phyloP scores from a whole-genome alignment of 2,113 vertebrate species.

The Pomatorhinus ruficollis region DNA sequence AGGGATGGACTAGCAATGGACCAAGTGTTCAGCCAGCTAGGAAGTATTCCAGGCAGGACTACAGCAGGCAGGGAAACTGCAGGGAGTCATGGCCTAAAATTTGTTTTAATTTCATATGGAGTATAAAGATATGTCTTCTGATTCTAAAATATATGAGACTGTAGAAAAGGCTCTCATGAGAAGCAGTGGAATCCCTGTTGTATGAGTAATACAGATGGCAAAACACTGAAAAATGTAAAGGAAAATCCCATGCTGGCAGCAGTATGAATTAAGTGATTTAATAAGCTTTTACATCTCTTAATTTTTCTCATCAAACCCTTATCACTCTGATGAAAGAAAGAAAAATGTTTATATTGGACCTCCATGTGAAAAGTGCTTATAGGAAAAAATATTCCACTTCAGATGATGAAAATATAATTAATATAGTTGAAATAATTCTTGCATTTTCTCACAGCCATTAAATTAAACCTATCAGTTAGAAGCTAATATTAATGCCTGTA shows the following conservation, averaged over 20 bases:
- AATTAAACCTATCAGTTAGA: not conserved
- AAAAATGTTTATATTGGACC: constrained; percentile 28
- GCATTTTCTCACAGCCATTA: constrained; percentile 25
- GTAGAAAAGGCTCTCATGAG: constrained; percentile 3
- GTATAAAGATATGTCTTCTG: not conserved
- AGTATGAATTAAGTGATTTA: constrained; percentile 7
- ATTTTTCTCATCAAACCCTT: constrained; percentile 14
- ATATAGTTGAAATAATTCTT: constrained; percentile 30
- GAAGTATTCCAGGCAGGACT: not conserved
- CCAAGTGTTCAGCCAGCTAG: not conserved
- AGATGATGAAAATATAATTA: constrained; percentile 26
- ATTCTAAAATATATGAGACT: not conserved
- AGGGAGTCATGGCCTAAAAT: not conserved
- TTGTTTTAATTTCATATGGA: not conserved
- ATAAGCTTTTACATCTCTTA: constrained; percentile 17
- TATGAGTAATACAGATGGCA: not conserved
- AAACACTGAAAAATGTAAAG: constrained; percentile 2
- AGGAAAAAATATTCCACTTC: constrained; percentile 22
- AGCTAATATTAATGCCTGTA: constrained; percentile 17
- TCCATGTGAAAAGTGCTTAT: constrained; percentile 35
- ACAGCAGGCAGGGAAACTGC: not conserved
- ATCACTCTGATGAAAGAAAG: constrained; percentile 11
- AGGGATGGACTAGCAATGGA: not conserved
- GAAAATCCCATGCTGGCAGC: constrained; percentile 6
- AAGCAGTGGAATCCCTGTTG: not conserved